Conservation (phyloP, 2,113 vertebrate species). For the Eupsittula cactorum region DNA sequence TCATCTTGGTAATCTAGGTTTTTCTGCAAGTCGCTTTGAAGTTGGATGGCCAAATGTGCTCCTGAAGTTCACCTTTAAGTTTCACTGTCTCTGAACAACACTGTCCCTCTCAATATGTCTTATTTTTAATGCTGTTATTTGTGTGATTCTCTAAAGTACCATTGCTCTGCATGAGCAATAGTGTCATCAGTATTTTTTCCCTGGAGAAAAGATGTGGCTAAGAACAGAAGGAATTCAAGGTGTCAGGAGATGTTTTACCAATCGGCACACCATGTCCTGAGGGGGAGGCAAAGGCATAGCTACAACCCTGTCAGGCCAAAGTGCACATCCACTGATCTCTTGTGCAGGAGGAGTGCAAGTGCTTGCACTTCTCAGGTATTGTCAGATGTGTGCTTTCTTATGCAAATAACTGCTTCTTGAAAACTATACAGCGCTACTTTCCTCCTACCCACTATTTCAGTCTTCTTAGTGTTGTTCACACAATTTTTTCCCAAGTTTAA, state of each 20-base stretch:
- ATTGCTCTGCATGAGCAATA: not conserved
- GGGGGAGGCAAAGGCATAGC: not conserved
- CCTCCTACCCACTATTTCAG: not conserved
- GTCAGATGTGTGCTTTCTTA: not conserved
- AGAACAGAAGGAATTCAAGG: not conserved
- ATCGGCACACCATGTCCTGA: accelerated
- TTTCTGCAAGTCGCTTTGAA: not conserved
- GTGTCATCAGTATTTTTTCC: not conserved
- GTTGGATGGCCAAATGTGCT: not conserved
- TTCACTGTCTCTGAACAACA: not conserved
- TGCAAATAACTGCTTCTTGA: not conserved
- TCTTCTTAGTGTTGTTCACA: not conserved
- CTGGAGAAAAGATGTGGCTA: not conserved
- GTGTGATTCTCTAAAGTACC: not conserved
- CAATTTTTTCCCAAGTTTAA: not conserved
- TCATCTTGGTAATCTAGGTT: not conserved
- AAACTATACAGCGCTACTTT: not conserved
- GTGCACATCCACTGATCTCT: not conserved
- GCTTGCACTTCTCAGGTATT: not conserved
- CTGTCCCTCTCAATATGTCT: not conserved
- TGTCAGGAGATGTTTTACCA: not conserved
- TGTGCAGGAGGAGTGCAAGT: not conserved
- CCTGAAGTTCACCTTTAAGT: not conserved
- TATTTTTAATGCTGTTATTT: not conserved
- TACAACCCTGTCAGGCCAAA: not conserved